Evolutionary conservation across 2,113 vertebrate genomes (phyloP).

Genomic region (Alces alces): DNA sequence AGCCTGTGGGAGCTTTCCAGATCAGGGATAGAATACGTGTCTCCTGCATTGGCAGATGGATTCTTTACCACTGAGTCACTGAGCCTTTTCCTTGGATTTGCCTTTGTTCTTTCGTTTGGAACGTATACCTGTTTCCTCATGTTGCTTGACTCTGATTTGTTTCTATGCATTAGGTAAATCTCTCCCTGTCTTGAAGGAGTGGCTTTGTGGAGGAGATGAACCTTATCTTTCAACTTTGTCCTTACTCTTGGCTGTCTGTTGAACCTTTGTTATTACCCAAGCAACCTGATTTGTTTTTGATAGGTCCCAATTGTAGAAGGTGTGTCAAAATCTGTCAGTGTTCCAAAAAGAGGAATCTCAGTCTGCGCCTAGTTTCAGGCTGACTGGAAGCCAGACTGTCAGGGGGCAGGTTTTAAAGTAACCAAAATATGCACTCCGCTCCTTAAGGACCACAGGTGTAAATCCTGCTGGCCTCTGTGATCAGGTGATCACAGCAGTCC

Average conservation of each 20-base stretch:
- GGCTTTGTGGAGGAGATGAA: not conserved
- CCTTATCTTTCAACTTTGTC: not conserved
- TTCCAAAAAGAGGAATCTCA: not conserved
- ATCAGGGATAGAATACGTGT: not conserved
- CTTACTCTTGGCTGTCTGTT: not conserved
- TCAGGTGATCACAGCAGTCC: not conserved
- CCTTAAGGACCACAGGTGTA: not conserved
- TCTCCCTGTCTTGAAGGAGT: not conserved
- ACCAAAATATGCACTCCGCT: not conserved
- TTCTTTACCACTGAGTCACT: not conserved
- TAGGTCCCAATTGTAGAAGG: not conserved
- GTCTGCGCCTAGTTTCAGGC: not conserved
- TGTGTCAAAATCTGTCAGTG: not conserved
- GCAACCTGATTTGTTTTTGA: not conserved
- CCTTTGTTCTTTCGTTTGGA: not conserved
- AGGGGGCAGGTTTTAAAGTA: not conserved
- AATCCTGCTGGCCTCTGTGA: not conserved
- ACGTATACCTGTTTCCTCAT: not conserved
- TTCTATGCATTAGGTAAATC: not conserved
- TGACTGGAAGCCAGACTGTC: not conserved
- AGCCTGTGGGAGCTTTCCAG: not conserved
- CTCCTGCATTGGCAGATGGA: not conserved
- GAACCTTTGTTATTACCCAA: not conserved
- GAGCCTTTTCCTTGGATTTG: not conserved
- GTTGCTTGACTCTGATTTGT: not conserved